A percentile compares a stretch with the other conserved stretches of the same genome.
Evolutionary conservation across 2,797 vertebrate genomes (phyloP).

Genomic region (Malacoraja senta): DNA sequence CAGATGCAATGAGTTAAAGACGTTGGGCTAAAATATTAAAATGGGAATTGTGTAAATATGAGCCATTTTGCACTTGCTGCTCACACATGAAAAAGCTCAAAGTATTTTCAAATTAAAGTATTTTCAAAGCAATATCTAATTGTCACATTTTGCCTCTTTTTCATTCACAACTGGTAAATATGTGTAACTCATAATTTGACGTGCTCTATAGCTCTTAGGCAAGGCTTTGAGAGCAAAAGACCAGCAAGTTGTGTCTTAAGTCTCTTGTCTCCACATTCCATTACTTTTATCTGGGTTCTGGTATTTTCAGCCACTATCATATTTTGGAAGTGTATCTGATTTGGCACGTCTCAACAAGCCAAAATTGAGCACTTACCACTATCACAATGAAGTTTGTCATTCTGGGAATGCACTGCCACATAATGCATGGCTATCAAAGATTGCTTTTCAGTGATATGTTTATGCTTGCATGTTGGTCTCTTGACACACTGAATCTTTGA

Average conservation of each 20-base stretch:
- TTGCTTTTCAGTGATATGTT: neutral
- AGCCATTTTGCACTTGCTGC: neutral
- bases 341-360: neutral
- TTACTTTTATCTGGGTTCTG: neutral
- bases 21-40: neutral
- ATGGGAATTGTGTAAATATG: neutral
- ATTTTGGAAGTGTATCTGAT: neutral
- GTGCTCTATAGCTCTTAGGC: neutral
- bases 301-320: slow-evolving; percentile 9
- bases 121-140: neutral
- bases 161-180: neutral
- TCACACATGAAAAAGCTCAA: neutral
- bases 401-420: neutral
- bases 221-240: neutral
- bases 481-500: neutral
- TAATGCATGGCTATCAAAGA: neutral
- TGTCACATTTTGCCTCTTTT: neutral
- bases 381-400: neutral
- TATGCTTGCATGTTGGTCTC: neutral
- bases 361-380: neutral
- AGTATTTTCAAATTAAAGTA: neutral
- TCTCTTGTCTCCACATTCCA: slow-evolving; percentile 7
- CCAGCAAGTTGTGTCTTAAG: neutral
- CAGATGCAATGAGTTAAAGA: neutral
- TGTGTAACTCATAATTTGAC: neutral